Conservation (phyloP, 1,140 invertebrate species). For the Aphaenogaster ashmeadi region DNA sequence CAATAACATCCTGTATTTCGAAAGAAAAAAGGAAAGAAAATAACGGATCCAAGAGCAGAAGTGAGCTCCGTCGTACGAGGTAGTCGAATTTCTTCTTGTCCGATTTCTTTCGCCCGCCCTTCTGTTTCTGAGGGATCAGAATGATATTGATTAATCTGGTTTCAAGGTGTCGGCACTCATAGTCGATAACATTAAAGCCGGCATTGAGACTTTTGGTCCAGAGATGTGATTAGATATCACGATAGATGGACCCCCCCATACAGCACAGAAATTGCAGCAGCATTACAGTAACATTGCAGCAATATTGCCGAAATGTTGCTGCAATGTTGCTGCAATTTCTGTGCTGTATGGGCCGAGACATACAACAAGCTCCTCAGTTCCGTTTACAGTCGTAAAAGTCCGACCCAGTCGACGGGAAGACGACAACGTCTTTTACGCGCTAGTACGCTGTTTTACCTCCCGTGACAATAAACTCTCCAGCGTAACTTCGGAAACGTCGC, state of each 20-base stretch:
- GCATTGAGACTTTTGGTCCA: not conserved
- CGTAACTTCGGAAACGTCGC: slow-evolving; percentile 35
- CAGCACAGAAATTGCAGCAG: no score
- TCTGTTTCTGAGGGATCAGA: not conserved
- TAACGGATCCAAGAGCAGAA: not conserved
- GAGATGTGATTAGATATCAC: not conserved
- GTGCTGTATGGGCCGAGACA: no score
- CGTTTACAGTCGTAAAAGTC: slow-evolving; percentile 21
- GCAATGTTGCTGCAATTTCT: no score
- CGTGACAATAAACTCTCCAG: slow-evolving; percentile 36
- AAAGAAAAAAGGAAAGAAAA: not conserved
- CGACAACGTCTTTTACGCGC: not conserved
- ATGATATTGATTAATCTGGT: slow-evolving; percentile 11
- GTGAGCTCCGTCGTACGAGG: not conserved
- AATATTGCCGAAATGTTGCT: no score
- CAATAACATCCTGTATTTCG: not conserved
- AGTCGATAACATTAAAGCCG: not conserved
- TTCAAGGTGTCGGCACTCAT: not conserved
- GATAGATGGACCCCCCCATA: slow-evolving; percentile 11
- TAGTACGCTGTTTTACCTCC: slow-evolving; percentile 2
- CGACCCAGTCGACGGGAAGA: slow-evolving; percentile 7
- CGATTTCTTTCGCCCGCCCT: not conserved
- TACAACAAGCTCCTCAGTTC: not conserved
- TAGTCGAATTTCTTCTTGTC: not conserved
- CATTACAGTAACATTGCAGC: no score